Evolutionary conservation across 1,140 invertebrate genomes (phyloP).

Genomic region (Tetraneura akinire): DNA sequence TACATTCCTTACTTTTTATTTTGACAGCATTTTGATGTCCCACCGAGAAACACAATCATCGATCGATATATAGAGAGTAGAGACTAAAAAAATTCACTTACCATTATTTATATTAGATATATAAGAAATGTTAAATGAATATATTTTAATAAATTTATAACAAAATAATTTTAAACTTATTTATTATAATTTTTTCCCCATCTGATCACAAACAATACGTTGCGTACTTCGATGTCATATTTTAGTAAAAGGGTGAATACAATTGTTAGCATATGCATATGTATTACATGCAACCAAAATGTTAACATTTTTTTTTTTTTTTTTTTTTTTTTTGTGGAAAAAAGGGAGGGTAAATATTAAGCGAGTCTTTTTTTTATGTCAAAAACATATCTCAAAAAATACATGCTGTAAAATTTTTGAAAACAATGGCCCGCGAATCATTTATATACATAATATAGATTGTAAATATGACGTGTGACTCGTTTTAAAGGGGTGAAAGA

Average conservation of each 20-base stretch:
- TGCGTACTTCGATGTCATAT: constrained; percentile 12
- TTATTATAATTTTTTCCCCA: constrained; percentile 19
- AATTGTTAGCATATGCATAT: constrained; percentile 32
- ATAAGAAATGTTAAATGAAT: background rate
- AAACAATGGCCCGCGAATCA: constrained; percentile 40
- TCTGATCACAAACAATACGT: constrained; percentile 28
- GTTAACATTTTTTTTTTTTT: constrained; percentile 2
- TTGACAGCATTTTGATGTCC: constrained; percentile 40
- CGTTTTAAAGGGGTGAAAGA: background rate
- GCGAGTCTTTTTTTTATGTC: constrained; percentile 34
- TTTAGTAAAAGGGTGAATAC: constrained; percentile 21
- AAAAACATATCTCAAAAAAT: constrained; percentile 42
- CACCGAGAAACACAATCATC: background rate
- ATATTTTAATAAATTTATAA: constrained; percentile 13
- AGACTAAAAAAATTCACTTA: constrained; percentile 2
- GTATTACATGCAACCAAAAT: constrained; percentile 24
- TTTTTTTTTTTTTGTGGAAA: constrained; percentile 3
- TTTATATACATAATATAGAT: constrained; percentile 20
- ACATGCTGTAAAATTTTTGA: constrained; percentile 19
- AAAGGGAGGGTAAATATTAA: constrained; percentile 16
- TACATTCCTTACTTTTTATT: constrained; percentile 29
- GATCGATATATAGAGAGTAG: background rate
- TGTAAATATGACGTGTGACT: constrained; percentile 5
- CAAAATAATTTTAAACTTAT: constrained; percentile 6
- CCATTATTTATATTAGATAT: constrained; percentile 3